A percentile compares a stretch with the other conserved stretches of the same genome.
Conservation (phyloP, 2,113 vertebrate genomes). For the Corynorhinus townsendii region DNA sequence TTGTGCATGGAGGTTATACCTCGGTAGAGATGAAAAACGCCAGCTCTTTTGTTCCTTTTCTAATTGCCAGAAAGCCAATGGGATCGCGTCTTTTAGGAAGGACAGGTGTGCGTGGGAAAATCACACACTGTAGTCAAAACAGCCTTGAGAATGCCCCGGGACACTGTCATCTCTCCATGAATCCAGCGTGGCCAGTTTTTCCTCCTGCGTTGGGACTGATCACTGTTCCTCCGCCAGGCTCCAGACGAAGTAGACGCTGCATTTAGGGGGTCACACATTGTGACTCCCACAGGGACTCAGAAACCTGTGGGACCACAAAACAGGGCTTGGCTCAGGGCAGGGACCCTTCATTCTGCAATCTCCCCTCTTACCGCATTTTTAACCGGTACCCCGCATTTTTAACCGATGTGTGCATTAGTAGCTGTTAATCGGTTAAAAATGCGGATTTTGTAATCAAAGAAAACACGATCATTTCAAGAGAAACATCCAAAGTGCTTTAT, state of each 20-base stretch:
- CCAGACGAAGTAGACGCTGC: background rate
- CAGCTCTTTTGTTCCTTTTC: background rate
- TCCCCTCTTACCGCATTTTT: too few relatives aligned
- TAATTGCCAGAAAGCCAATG: background rate
- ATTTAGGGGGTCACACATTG: fast-evolving
- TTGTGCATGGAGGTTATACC: background rate
- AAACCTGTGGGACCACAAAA: fast-evolving
- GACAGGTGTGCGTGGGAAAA: background rate
- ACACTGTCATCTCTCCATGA: background rate
- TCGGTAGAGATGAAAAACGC: background rate
- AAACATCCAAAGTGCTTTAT: too few relatives aligned
- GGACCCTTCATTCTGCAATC: background rate
- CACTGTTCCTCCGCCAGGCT: fast-evolving
- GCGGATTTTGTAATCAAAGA: too few relatives aligned
- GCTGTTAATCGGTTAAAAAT: too few relatives aligned
- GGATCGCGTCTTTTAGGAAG: fast-evolving
- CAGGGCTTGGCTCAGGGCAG: background rate
- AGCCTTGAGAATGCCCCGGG: background rate
- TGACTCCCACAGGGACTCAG: background rate
- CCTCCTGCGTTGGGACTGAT: background rate
- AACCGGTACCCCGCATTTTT: too few relatives aligned
- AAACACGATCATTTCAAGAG: too few relatives aligned
- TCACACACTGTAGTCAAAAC: fast-evolving
- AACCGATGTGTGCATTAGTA: too few relatives aligned
- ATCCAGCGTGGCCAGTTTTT: background rate